A percentile compares a stretch with the other conserved stretches of the same genome.
phyloP scores from a whole-genome alignment of 2,888 invertebrate species.

The Apamea sordens region DNA sequence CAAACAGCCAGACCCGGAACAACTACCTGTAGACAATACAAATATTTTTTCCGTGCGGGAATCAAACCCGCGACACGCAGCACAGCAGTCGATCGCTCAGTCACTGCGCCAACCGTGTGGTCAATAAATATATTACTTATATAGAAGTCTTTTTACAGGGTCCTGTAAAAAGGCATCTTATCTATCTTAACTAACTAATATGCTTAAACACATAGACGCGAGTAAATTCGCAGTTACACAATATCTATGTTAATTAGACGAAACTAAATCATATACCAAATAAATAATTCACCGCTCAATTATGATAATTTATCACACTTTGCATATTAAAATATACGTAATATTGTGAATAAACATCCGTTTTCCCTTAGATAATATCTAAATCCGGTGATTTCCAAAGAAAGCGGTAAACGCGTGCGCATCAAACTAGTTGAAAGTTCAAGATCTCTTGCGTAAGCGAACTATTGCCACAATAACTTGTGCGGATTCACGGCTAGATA shows the following conservation, averaged over 20 bases:
- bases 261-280: background rate
- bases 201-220: background rate
- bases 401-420: slow-evolving; percentile 60
- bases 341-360: slow-evolving; percentile 35
- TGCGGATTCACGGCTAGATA: background rate
- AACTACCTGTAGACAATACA: too few relatives aligned
- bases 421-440: slow-evolving; percentile 55
- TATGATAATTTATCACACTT: slow-evolving; percentile 43
- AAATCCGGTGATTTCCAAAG: slow-evolving; percentile 52
- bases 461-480: slow-evolving; percentile 22
- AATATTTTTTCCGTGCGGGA: too few relatives aligned
- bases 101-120: too few relatives aligned
- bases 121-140: background rate
- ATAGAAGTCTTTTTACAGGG: too few relatives aligned
- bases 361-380: slow-evolving; percentile 45
- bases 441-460: slow-evolving; percentile 48
- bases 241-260: background rate
- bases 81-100: too few relatives aligned
- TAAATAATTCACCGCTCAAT: slow-evolving; percentile 22
- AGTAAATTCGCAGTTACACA: background rate
- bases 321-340: slow-evolving; percentile 34
- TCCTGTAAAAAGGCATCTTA: too few relatives aligned
- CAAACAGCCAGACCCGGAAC: too few relatives aligned
- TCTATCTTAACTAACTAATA: background rate
- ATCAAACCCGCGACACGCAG: too few relatives aligned